Evolutionary conservation across 1,140 invertebrate species (phyloP).

Genomic region (Epicauta chinensis): DNA sequence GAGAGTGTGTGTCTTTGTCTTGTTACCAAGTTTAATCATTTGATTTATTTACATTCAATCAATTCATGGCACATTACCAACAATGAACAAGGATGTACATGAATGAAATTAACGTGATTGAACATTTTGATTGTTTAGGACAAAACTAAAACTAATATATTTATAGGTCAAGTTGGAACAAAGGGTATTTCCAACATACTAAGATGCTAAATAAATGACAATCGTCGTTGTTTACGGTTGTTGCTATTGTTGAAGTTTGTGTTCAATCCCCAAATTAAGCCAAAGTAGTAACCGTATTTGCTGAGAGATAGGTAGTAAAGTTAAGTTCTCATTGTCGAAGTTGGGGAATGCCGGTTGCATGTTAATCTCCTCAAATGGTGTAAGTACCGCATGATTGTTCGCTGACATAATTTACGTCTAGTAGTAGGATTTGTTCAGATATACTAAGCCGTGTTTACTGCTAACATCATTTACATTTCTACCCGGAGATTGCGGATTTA

Average conservation of each 20-base stretch:
- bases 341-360: conserved; percentile 31
- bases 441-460: conserved; percentile 35
- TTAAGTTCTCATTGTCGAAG: conserved; percentile 36
- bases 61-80: no score
- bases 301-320: conserved; percentile 36
- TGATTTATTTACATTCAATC: no score
- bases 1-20: no score
- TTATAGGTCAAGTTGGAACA: conserved; percentile 18
- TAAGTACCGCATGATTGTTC: conserved; percentile 39
- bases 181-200: conserved; percentile 11
- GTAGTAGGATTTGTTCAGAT: conserved; percentile 37
- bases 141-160: conserved; percentile 8
- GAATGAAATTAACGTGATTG: no score
- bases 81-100: no score
- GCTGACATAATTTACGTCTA: conserved; percentile 41
- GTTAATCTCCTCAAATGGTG: conserved; percentile 36
- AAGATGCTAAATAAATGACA: conserved; percentile 21
- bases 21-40: no score
- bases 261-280: conserved; percentile 24
- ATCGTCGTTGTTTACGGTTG: conserved; percentile 20
- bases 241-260: conserved; percentile 18
- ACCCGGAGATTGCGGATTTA: conserved; percentile 27
- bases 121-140: no score
- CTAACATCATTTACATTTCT: conserved; percentile 35
- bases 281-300: conserved; percentile 31